Evolutionary conservation across 2,113 vertebrate species (phyloP).

Genomic region (Taurulus bubalis): DNA sequence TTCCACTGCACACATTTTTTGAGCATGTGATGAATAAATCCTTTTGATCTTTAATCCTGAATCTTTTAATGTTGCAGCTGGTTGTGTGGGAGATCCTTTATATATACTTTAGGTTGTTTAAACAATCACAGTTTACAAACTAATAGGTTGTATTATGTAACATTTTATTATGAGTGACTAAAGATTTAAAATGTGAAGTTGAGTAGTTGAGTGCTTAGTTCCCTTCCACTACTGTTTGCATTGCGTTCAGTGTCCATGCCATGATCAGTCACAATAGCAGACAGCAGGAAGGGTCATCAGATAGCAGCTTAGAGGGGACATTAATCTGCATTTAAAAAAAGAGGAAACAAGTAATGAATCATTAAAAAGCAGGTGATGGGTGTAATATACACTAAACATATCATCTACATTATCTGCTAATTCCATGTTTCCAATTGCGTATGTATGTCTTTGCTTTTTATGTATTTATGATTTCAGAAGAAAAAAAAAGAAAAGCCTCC

Average conservation of each 20-base stretch:
- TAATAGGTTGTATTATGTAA: neutral
- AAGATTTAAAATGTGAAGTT: neutral
- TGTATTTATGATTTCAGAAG: constrained; percentile 42
- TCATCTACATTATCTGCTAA: neutral
- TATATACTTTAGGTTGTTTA: neutral
- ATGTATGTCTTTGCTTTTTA: constrained; percentile 5
- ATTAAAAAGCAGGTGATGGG: constrained; percentile 4
- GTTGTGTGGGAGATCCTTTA: neutral
- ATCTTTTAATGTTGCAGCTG: neutral
- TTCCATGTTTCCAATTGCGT: neutral
- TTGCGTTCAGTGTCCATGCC: neutral
- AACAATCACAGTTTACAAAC: neutral
- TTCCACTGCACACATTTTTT: neutral
- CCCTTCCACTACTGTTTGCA: neutral
- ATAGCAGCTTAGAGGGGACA: constrained; percentile 1
- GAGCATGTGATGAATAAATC: neutral
- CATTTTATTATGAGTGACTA: neutral
- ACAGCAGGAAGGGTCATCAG: constrained; percentile 48
- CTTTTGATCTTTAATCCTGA: neutral
- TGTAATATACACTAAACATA: neutral
- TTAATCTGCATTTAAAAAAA: constrained; percentile 4
- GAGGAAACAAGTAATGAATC: neutral
- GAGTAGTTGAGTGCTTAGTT: neutral
- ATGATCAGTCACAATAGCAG: constrained; percentile 6
- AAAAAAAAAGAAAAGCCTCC: constrained; percentile 17